Conservation (phyloP, 2,888 invertebrate species). For the Cynaeus angustus region DNA sequence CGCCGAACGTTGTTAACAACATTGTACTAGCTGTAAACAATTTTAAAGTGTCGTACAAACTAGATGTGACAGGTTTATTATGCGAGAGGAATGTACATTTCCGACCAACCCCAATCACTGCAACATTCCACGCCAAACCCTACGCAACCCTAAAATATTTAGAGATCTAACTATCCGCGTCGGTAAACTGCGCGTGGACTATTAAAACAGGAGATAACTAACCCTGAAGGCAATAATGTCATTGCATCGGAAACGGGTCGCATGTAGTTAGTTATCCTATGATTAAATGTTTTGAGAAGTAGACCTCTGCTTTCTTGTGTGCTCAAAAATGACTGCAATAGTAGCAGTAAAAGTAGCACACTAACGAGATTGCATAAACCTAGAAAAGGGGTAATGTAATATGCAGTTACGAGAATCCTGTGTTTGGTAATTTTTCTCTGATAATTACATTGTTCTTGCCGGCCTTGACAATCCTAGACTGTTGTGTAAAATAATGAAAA, state of each 20-base stretch:
- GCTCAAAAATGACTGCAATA: background rate
- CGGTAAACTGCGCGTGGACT: constrained; percentile 24
- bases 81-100: constrained; percentile 56
- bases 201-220: constrained; percentile 11
- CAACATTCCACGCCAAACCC: constrained; percentile 56
- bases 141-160: constrained; percentile 56
- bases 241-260: background rate
- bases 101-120: constrained; percentile 56
- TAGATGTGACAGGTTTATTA: constrained; percentile 57
- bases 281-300: too few species aligned
- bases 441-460: constrained; percentile 15
- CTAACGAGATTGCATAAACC: constrained; percentile 3
- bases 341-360: constrained; percentile 11
- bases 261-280: too few species aligned
- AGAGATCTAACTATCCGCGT: constrained; percentile 36
- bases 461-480: background rate
- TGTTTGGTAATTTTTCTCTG: constrained; percentile 7
- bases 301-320: too few species aligned
- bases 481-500: constrained; percentile 5
- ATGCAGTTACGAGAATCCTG: background rate
- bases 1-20: constrained; percentile 50
- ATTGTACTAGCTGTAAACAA: constrained; percentile 53
- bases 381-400: constrained; percentile 3
- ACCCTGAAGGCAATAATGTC: constrained; percentile 13
- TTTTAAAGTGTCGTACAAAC: constrained; percentile 55